These are phyloP conservation scores for Dicentrarchus labrax DNA, from an alignment of 2,113 vertebrate genomes.

Conservation along the genomic window DNA sequence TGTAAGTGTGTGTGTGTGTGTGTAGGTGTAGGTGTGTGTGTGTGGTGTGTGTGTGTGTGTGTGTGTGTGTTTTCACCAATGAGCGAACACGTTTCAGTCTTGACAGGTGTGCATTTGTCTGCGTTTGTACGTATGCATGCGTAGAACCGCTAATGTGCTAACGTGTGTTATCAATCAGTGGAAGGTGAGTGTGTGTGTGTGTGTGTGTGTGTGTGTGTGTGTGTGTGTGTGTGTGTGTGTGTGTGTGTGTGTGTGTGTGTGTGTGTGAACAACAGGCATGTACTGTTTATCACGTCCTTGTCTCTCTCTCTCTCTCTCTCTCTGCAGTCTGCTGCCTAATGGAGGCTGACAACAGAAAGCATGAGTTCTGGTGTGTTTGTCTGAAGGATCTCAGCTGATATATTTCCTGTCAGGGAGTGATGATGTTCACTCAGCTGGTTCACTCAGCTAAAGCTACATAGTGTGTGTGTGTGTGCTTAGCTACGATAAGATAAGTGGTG, in stretches of 20 bases:
- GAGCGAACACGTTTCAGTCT: slow-evolving; percentile 14
- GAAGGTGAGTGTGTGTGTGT: slow-evolving; percentile 18
- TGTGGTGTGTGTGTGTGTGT: slow-evolving; percentile 35
- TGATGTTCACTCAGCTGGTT: background rate
- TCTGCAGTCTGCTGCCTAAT: slow-evolving; percentile 9
- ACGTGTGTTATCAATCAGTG: slow-evolving; percentile 40
- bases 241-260: slow-evolving; percentile 21
- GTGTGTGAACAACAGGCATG: slow-evolving; percentile 2
- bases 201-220: slow-evolving; percentile 30
- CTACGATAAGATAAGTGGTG: background rate
- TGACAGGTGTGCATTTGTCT: slow-evolving; percentile 42
- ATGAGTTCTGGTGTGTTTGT: background rate
- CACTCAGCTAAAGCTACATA: fast-evolving
- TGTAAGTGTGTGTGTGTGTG: slow-evolving; percentile 39
- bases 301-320: background rate
- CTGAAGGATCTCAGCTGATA: background rate
- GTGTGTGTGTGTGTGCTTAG: background rate
- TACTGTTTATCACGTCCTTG: slow-evolving; percentile 2
- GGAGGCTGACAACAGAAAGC: slow-evolving; percentile 17
- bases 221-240: slow-evolving; percentile 15
- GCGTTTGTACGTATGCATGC: background rate
- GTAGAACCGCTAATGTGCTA: slow-evolving; percentile 20
- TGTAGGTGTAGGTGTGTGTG: slow-evolving; percentile 41
- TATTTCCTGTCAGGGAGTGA: background rate
- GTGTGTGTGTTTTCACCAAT: slow-evolving; percentile 49